These are phyloP conservation scores for Brachionus calyciflorus DNA, from an alignment of 1,140 invertebrate species.

Conservation along the genomic window DNA sequence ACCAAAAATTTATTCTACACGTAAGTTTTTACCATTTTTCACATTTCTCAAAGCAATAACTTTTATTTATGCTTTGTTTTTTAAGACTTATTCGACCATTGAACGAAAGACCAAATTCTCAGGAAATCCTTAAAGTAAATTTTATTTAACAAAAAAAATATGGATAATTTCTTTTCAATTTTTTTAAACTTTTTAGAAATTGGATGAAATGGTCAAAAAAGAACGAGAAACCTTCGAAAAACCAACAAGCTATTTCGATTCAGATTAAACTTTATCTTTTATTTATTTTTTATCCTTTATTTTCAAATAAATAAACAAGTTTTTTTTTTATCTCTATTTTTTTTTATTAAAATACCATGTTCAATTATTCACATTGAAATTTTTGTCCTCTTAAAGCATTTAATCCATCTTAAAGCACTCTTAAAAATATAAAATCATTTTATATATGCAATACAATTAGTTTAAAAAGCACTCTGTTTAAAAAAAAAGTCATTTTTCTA, in stretches of 20 bases:
- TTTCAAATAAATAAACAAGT: too few relatives aligned
- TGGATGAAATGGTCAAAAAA: conserved; percentile 10
- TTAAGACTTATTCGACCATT: background rate
- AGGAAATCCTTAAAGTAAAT: background rate
- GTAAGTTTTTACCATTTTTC: background rate
- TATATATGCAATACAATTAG: too few relatives aligned
- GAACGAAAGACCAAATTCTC: conserved; percentile 17
- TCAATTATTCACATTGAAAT: too few relatives aligned
- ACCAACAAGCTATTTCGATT: background rate
- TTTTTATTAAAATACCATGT: background rate
- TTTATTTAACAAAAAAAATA: too few relatives aligned
- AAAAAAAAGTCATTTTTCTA: too few relatives aligned
- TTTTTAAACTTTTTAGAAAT: background rate
- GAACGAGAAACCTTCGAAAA: conserved; percentile 14
- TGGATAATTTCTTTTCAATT: too few relatives aligned
- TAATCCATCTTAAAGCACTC: too few relatives aligned
- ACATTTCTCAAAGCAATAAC: background rate
- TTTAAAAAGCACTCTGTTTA: background rate
- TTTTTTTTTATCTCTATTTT: background rate
- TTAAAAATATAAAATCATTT: too few relatives aligned
- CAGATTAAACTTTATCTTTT: background rate
- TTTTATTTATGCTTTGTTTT: background rate
- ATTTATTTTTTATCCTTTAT: background rate
- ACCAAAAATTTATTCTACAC: conserved; percentile 1
- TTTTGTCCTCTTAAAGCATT: too few relatives aligned